A percentile compares a stretch with the other conserved stretches of the same genome.
Evolutionary conservation across 35 echinoderm and acorn worm species (phyloP).

Genomic region (Acanthaster planci): DNA sequence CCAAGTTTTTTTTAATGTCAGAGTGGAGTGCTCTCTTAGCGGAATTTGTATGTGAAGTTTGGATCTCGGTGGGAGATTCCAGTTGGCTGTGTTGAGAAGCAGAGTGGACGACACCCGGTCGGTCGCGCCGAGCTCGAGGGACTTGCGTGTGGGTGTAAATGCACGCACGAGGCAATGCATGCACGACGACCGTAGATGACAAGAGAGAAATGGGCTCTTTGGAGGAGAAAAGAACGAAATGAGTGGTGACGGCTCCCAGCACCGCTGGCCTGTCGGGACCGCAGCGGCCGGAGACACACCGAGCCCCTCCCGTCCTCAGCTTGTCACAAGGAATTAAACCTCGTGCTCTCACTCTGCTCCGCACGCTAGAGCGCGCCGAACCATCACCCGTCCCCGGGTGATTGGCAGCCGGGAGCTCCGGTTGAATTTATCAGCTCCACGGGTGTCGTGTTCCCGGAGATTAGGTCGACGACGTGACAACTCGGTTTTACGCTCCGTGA

Average conservation of each 20-base stretch:
- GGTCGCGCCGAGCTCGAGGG: no score
- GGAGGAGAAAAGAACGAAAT: background rate
- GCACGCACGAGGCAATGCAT: no score
- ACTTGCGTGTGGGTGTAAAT: no score
- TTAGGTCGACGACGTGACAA: constrained; percentile 3
- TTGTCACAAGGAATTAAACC: background rate
- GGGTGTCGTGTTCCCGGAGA: background rate
- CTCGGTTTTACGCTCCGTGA: background rate
- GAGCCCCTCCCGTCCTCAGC: background rate
- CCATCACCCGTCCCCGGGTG: background rate
- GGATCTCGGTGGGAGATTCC: no score
- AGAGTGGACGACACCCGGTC: no score
- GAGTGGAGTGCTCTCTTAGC: no score
- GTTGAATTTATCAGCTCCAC: background rate
- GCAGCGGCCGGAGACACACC: background rate
- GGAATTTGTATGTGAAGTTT: no score
- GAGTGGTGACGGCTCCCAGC: background rate
- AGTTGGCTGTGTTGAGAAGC: no score
- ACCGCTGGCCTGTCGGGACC: background rate
- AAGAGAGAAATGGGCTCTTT: background rate
- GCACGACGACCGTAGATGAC: no score
- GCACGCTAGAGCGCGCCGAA: background rate
- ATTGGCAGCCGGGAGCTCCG: constrained; percentile 1
- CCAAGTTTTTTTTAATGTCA: no score
- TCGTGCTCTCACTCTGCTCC: background rate